Percentiles rank a stretch among this genome's conserved stretches.
These are phyloP conservation scores for Podargus strigoides DNA, from an alignment of 2,797 vertebrate species.

Conservation along the genomic window DNA sequence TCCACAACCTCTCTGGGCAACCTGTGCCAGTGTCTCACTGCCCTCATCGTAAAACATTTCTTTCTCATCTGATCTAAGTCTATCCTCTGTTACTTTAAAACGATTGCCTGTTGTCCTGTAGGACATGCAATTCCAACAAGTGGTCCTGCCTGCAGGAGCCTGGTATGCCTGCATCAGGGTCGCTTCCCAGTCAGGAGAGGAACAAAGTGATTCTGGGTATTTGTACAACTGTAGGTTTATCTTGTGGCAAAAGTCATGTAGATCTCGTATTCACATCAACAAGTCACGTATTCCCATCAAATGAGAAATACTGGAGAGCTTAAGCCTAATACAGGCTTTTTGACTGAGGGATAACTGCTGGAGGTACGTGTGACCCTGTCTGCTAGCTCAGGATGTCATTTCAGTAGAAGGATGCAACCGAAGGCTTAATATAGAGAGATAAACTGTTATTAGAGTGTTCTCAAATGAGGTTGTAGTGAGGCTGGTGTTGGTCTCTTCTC, in stretches of 20 bases:
- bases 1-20: neutral
- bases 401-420: neutral
- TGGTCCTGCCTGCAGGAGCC: neutral
- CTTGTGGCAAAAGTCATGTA: neutral
- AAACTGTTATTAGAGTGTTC: neutral
- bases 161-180: fast-evolving
- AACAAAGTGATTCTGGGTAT: neutral
- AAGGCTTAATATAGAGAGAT: neutral
- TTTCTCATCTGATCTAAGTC: neutral
- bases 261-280: neutral
- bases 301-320: neutral
- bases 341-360: neutral
- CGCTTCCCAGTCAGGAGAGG: neutral
- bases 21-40: neutral
- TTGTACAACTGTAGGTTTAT: neutral
- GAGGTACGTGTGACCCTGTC: neutral
- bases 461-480: no score
- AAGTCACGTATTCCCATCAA: neutral
- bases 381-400: neutral
- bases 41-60: neutral
- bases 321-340: neutral
- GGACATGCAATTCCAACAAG: neutral
- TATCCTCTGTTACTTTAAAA: neutral
- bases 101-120: neutral
- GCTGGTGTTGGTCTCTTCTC: no score